A percentile compares a stretch with the other conserved stretches of the same genome.
These are phyloP conservation scores for Scrobipalpa costella DNA, from an alignment of 2,888 invertebrate genomes.

Conservation along the genomic window DNA sequence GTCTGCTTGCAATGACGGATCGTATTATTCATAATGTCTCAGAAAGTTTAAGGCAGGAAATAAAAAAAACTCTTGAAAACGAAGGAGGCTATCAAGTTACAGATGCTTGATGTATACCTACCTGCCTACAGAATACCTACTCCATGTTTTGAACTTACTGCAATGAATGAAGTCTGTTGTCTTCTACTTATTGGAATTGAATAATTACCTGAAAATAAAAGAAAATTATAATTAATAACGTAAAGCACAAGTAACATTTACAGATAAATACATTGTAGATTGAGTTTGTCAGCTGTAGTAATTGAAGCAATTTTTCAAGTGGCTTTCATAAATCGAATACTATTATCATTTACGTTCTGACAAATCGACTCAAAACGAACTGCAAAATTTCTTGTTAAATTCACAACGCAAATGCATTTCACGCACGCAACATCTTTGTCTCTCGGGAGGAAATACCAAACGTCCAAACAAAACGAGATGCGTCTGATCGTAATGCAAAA, in stretches of 20 bases:
- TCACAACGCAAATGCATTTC: conserved; percentile 1
- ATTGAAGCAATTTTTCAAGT: conserved; percentile 9
- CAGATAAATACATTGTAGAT: conserved; percentile 14
- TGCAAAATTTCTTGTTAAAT: not conserved
- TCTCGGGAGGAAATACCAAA: conserved; percentile 20
- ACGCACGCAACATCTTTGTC: conserved; percentile 21
- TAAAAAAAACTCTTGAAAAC: conserved; percentile 12
- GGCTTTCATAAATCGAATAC: not conserved
- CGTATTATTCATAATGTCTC: conserved; percentile 25
- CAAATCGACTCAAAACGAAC: not conserved
- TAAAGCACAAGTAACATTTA: conserved; percentile 32
- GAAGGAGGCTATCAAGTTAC: not conserved
- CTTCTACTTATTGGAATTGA: not conserved
- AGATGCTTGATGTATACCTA: not conserved
- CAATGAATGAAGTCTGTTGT: not conserved
- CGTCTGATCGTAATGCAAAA: conserved; percentile 28
- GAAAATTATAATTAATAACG: conserved; percentile 30
- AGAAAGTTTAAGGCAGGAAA: conserved; percentile 14
- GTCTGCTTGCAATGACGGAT: conserved; percentile 32
- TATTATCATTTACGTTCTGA: not conserved
- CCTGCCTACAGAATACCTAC: not conserved
- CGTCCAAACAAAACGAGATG: conserved; percentile 23
- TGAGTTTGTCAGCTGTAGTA: conserved; percentile 13
- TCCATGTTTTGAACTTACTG: conserved; percentile 8
- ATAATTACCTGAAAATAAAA: conserved; percentile 38